These are phyloP conservation scores for Xiphorhynchus elegans DNA, from an alignment of 2,113 vertebrate genomes.

Conservation along the genomic window DNA sequence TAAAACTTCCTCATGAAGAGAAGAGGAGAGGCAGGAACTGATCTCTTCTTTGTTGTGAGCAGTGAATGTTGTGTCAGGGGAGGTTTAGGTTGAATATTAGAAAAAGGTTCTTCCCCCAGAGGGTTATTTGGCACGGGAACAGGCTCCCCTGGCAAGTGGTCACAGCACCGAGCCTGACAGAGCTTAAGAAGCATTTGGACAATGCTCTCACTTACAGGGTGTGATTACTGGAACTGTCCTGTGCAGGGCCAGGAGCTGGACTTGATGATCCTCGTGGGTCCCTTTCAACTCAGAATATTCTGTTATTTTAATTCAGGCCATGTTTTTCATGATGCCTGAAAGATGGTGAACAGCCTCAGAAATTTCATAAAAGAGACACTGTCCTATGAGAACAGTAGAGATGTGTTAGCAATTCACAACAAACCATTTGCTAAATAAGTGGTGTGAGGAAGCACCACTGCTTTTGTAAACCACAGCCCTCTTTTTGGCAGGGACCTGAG, in stretches of 20 bases:
- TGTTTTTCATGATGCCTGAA: fast-evolving
- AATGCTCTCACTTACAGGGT: neutral
- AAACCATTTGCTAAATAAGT: neutral
- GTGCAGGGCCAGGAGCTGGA: neutral
- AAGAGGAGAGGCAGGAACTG: neutral
- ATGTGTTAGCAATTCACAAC: fast-evolving
- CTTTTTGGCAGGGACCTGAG: neutral
- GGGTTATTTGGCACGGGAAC: neutral
- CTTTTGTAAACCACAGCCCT: neutral
- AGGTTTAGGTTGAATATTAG: neutral
- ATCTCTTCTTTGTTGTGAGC: neutral
- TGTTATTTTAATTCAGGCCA: neutral
- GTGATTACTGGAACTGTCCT: neutral
- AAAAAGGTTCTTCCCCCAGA: neutral
- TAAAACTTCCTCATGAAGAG: neutral
- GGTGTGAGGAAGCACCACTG: neutral
- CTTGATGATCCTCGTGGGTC: neutral
- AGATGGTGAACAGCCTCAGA: neutral
- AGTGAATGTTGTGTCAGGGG: neutral
- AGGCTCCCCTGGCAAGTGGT: neutral
- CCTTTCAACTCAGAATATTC: neutral
- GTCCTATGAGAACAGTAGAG: neutral
- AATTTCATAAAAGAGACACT: neutral
- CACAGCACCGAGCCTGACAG: neutral
- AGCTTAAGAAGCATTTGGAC: neutral